phyloP scores from a whole-genome alignment of 1,140 invertebrate species.

The Cydia splendana region DNA sequence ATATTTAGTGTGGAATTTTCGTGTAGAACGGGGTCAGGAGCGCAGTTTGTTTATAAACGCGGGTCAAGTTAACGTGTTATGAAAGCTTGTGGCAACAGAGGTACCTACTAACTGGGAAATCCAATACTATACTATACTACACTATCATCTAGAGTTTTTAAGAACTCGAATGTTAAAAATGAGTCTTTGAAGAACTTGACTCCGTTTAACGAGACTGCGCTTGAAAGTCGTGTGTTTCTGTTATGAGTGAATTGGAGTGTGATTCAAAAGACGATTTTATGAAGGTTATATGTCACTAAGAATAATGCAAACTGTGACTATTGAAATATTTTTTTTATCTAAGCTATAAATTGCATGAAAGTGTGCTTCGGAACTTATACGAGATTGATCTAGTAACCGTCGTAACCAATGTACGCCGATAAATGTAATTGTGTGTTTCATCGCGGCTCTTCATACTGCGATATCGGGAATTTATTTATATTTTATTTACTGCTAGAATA shows the following conservation, averaged over 20 bases:
- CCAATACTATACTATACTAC: too few species aligned
- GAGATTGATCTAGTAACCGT: neutral
- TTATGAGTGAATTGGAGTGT: too few species aligned
- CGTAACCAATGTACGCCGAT: neutral
- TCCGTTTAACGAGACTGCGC: too few species aligned
- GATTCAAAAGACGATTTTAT: too few species aligned
- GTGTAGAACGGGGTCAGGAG: neutral
- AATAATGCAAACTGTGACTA: too few species aligned
- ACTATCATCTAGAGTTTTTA: too few species aligned
- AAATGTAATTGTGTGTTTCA: constrained; percentile 5
- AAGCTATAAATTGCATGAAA: neutral
- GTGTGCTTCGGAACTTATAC: neutral
- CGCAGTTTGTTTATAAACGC: neutral
- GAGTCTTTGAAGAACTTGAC: too few species aligned
- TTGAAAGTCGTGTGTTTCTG: too few species aligned
- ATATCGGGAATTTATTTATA: neutral
- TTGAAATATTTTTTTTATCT: too few species aligned
- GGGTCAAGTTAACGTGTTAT: constrained; percentile 3
- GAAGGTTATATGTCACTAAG: too few species aligned
- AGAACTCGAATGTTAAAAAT: too few species aligned
- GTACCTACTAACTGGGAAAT: too few species aligned
- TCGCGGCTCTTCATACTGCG: neutral
- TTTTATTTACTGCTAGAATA: neutral
- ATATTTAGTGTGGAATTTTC: neutral
- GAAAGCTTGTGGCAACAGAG: neutral